These are phyloP conservation scores for Sorex araneus DNA, from an alignment of 2,113 vertebrate genomes.

Conservation along the genomic window DNA sequence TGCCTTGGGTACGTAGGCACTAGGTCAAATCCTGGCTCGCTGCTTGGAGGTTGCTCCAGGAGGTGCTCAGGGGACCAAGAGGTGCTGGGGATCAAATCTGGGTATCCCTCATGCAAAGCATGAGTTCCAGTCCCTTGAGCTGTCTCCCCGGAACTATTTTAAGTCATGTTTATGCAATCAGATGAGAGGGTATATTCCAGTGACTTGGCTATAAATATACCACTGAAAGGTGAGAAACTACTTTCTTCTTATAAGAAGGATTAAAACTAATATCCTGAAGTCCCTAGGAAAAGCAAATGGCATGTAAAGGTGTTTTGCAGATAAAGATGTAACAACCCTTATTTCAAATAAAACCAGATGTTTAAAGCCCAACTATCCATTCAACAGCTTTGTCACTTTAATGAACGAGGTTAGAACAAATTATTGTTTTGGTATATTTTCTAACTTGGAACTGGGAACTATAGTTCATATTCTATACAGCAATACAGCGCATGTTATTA, in stretches of 20 bases:
- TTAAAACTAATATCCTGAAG: constrained; percentile 42
- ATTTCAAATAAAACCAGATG: constrained; percentile 45
- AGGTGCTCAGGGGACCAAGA: too few species aligned
- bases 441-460: constrained; percentile 40
- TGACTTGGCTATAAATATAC: constrained; percentile 67
- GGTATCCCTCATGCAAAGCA: too few species aligned
- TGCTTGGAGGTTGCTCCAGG: too few species aligned
- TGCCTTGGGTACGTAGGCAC: too few species aligned
- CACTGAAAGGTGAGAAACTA: constrained; percentile 53
- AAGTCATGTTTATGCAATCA: constrained; percentile 65
- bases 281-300: constrained; percentile 50
- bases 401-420: constrained; percentile 52
- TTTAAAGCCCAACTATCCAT: constrained; percentile 62
- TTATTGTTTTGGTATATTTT: constrained; percentile 66
- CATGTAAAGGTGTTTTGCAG: constrained; percentile 53
- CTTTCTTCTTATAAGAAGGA: constrained; percentile 32
- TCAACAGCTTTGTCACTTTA: constrained; percentile 62
- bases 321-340: constrained; percentile 51
- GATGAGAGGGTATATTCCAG: constrained; percentile 47
- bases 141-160: constrained; percentile 50
- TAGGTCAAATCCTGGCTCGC: too few species aligned
- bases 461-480: constrained; percentile 40
- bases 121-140: too few species aligned
- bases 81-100: too few species aligned
- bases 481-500: constrained; percentile 47